These are phyloP conservation scores for Syngnathus typhle DNA, from an alignment of 2,113 vertebrate genomes.

Conservation along the genomic window DNA sequence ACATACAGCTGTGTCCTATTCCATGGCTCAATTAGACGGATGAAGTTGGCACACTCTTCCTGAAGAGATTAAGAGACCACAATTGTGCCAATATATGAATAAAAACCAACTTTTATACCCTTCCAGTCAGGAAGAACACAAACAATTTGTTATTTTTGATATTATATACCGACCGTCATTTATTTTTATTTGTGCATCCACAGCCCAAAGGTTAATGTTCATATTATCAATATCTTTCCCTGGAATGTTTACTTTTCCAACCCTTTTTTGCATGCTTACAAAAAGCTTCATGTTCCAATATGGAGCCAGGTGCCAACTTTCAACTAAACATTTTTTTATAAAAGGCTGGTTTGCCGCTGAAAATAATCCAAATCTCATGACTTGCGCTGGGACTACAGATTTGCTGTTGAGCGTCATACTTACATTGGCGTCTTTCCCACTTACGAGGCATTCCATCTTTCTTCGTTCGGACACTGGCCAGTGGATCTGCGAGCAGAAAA, in stretches of 20 bases:
- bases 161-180: too few species aligned
- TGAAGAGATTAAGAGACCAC: constrained; percentile 44
- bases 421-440: constrained; percentile 92
- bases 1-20: constrained; percentile 94
- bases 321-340: constrained; percentile 2
- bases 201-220: constrained; percentile 19
- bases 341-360: constrained; percentile 8
- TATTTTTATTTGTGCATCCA: constrained; percentile 20
- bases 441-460: constrained; percentile 88
- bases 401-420: constrained; percentile 63
- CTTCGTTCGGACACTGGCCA: constrained; percentile 92
- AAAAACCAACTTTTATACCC: neutral
- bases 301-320: constrained; percentile 1
- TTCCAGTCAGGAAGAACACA: too few species aligned
- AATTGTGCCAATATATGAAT: neutral
- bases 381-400: constrained; percentile 2
- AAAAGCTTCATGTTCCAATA: too few species aligned
- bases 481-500: constrained; percentile 79
- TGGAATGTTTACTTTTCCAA: too few species aligned
- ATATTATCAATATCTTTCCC: too few species aligned
- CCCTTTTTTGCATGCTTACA: too few species aligned
- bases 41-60: constrained; percentile 96
- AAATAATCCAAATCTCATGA: constrained; percentile 21
- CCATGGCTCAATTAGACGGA: constrained; percentile 96
- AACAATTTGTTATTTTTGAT: too few species aligned